Base-by-base conservation (phyloP, 2,888 invertebrate genomes). In the Elegia similella region DNA sequence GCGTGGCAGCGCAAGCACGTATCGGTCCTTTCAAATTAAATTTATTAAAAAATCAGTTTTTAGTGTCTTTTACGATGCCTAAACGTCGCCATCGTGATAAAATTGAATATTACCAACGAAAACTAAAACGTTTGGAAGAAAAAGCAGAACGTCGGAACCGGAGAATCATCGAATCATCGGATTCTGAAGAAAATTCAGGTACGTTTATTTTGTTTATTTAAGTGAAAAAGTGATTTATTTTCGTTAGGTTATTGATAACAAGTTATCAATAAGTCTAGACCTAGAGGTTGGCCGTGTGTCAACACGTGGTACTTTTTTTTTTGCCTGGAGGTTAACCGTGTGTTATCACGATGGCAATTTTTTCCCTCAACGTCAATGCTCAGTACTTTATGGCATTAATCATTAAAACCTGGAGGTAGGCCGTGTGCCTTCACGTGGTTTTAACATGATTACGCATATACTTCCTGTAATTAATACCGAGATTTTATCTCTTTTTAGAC, bases 1-100 rank as follows among this genome's bases (percentile, higher is more conserved):
- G 64, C 60, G 62, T 66, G 62, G 62, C 61, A 57, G 55, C 60
- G 62, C 62, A 64, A 67, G 30, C 60, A 68, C 64, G 70, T 65
- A 66, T 64, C 66, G 65, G 66, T 65, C 55, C 61, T n/a, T 46
- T 56, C 46, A 56, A 58, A 43, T 15, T 7, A 13, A 13, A 43
- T 0, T 15, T 3, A 0, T 7, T 15, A 15, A 7, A 13, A 43
- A 13, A 6, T 13, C 5, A 15, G 7, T 43, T 43, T 13, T 13
- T 43, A 15, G 23, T 23, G 23, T 23, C 7, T 13, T n/a, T 15
- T 7, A 43, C 7, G 13, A 43, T 43, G 43, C 43, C 43, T 43
- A 43, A 43, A 43, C 43, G 43, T 43, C 15, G 6, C 6, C 43
- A 43, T 6, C n/a, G 15, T 7, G 43, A 43, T 43, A 43, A 43